Conservation (phyloP, 1,140 invertebrate species). For the Drosophila parabipectinata region DNA sequence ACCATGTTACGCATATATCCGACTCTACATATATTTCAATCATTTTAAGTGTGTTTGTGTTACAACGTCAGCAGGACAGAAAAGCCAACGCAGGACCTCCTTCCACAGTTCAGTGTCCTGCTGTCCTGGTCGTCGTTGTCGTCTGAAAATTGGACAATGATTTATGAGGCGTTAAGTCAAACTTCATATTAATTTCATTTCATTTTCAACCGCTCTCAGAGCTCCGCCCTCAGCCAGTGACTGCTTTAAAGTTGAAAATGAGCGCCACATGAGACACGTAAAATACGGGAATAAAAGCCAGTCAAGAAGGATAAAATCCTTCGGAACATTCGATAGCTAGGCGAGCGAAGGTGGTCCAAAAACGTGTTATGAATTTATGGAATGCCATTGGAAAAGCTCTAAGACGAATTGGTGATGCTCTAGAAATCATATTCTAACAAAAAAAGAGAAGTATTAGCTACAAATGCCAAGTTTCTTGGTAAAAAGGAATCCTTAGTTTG, state of each 20-base stretch:
- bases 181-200: conserved; percentile 81
- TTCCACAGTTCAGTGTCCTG: conserved; percentile 18
- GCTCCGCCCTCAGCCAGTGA: conserved; percentile 5
- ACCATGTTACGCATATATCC: conserved; percentile 70
- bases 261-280: conserved; percentile 39
- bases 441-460: too few species aligned
- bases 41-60: conserved; percentile 79
- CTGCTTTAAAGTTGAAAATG: conserved; percentile 58
- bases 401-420: conserved; percentile 6
- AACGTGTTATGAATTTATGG: conserved; percentile 65
- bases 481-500: too few species aligned
- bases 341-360: conserved; percentile 38
- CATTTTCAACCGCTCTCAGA: conserved; percentile 54
- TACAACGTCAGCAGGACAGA: conserved; percentile 60
- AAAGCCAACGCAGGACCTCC: conserved; percentile 51
- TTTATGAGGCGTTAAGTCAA: conserved; percentile 82
- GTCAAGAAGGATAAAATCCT: conserved; percentile 53
- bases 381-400: neutral
- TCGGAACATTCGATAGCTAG: conserved; percentile 35
- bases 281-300: conserved; percentile 46
- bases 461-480: too few species aligned
- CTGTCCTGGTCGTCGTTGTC: conserved; percentile 43
- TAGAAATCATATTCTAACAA: neutral
- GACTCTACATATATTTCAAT: conserved; percentile 75
- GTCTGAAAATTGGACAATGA: conserved; percentile 77